Conservation (phyloP, 2,797 vertebrate species). For the Hypotaenidia philippensis region DNA sequence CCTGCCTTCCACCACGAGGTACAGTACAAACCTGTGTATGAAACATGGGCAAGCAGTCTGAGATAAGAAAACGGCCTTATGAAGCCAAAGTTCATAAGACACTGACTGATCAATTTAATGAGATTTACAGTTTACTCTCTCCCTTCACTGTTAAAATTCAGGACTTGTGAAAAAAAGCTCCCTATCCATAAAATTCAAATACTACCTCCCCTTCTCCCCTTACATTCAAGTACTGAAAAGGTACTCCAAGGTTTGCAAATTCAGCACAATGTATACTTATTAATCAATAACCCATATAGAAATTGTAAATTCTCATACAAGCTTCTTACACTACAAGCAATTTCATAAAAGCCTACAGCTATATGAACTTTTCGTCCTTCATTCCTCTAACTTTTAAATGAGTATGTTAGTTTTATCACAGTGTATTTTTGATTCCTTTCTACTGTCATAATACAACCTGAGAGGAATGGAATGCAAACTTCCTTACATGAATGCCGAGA, state of each 20-base stretch:
- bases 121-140: background rate
- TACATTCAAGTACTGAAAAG: background rate
- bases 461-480: background rate
- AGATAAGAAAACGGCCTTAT: background rate
- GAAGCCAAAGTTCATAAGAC: background rate
- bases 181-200: background rate
- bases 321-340: background rate
- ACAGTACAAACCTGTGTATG: background rate
- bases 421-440: background rate
- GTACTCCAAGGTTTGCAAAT: background rate
- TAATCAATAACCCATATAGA: background rate
- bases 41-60: background rate
- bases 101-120: background rate
- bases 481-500: background rate
- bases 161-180: background rate
- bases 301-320: background rate
- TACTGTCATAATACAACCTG: background rate
- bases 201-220: background rate
- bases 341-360: background rate
- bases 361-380: background rate
- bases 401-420: background rate
- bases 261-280: background rate
- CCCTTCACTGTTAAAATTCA: background rate
- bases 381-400: background rate
- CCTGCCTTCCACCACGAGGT: background rate